Conservation (phyloP, 2,888 invertebrate species). For the Onchidella celtica region DNA sequence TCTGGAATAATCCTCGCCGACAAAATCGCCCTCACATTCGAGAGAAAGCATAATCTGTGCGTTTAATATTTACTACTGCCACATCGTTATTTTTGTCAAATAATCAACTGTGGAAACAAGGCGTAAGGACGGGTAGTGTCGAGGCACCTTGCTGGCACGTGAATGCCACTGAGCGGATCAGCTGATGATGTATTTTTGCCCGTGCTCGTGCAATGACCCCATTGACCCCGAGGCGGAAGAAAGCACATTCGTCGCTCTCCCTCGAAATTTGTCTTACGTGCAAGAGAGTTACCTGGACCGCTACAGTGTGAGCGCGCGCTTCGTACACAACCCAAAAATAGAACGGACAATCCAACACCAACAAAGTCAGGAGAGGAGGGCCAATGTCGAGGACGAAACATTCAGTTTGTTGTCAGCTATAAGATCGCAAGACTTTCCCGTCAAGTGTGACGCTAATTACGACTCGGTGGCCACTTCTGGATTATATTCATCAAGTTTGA, state of each 20-base stretch:
- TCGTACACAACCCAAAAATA: conserved; percentile 59
- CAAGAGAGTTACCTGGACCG: conserved; percentile 69
- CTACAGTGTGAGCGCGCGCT: conserved; percentile 66
- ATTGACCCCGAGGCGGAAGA: conserved; percentile 53
- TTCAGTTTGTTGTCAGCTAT: conserved; percentile 29
- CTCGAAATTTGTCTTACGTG: conserved; percentile 72
- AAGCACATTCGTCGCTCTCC: conserved; percentile 58
- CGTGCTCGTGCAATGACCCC: conserved; percentile 54
- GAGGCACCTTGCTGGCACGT: too few species aligned
- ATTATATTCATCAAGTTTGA: not conserved
- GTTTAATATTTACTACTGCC: too few species aligned
- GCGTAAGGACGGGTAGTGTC: too few species aligned
- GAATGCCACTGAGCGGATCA: too few species aligned
- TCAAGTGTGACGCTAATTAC: not conserved
- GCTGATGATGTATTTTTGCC: conserved; percentile 46
- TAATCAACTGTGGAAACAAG: too few species aligned
- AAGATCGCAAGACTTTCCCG: conserved; percentile 22
- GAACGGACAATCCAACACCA: conserved; percentile 42
- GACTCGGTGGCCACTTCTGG: not conserved
- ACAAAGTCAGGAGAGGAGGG: conserved; percentile 38
- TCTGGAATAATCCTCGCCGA: too few species aligned
- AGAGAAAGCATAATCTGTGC: too few species aligned
- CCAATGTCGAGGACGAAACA: conserved; percentile 42
- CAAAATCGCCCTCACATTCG: too few species aligned
- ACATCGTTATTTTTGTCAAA: too few species aligned